These are phyloP conservation scores for Masnerella sp. DNA, from an alignment of 2,888 invertebrate genomes.

Conservation along the genomic window DNA sequence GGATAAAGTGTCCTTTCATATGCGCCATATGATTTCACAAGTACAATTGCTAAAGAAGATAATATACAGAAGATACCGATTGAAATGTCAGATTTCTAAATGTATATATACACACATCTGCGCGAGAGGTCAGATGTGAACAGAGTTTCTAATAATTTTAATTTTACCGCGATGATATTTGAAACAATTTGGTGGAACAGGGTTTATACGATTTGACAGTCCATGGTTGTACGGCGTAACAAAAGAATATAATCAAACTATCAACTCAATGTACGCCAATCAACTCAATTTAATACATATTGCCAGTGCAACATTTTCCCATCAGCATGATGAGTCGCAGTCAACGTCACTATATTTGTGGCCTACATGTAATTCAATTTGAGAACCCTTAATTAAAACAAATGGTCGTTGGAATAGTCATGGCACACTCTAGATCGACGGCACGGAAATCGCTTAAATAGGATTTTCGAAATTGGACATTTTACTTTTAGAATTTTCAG, in stretches of 20 bases:
- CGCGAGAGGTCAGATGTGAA: conserved; percentile 9
- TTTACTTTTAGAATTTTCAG: conserved; percentile 2
- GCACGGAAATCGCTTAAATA: too few species aligned
- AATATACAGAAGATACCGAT: conserved; percentile 16
- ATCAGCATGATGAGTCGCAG: conserved; percentile 1
- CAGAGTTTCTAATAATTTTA: conserved; percentile 1
- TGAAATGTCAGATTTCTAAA: conserved; percentile 42
- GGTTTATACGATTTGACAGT: too few species aligned
- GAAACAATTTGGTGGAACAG: too few species aligned
- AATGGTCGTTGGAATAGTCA: too few species aligned
- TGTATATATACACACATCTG: too few species aligned
- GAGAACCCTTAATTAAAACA: conserved; percentile 10
- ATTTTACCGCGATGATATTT: too few species aligned
- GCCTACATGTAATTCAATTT: conserved; percentile 17
- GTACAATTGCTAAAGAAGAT: conserved; percentile 27
- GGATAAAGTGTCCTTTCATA: conserved; percentile 39
- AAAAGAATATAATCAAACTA: not conserved
- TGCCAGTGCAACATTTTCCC: conserved; percentile 10
- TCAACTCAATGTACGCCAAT: conserved; percentile 8
- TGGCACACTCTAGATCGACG: too few species aligned
- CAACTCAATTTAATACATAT: conserved; percentile 8
- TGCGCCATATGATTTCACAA: conserved; percentile 29
- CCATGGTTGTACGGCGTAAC: too few species aligned
- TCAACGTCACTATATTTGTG: conserved; percentile 8
- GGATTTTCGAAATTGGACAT: not conserved